phyloP scores from a whole-genome alignment of 1,140 invertebrate species.

The Pseudomyrmex gracilis region DNA sequence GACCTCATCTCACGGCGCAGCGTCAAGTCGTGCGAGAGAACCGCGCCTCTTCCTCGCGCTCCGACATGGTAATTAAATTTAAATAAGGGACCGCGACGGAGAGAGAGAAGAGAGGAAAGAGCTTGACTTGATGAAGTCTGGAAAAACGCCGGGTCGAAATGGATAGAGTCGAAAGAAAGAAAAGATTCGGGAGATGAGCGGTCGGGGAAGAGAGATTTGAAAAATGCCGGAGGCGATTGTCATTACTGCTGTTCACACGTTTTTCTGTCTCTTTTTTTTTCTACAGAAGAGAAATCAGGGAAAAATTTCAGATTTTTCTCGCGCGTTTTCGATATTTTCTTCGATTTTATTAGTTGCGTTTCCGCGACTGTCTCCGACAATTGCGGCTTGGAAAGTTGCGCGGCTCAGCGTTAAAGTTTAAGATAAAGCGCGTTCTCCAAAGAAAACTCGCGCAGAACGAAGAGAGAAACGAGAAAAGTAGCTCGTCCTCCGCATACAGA shows the following conservation, averaged over 20 bases:
- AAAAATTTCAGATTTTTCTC: constrained; percentile 6
- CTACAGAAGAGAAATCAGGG: background rate
- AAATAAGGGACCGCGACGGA: constrained; percentile 41
- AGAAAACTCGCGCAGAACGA: background rate
- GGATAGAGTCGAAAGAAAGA: constrained; percentile 1
- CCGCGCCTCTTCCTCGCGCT: background rate
- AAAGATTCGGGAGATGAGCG: constrained; percentile 3
- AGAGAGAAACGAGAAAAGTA: constrained; percentile 7
- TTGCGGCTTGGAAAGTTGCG: background rate
- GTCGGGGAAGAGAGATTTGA: constrained; percentile 20
- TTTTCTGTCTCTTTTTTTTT: constrained; percentile 17
- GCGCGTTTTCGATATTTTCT: background rate
- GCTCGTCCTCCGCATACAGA: constrained; percentile 13
- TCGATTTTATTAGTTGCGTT: background rate
- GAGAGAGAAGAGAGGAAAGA: constrained; percentile 12
- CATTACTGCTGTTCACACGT: background rate
- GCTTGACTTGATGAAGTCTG: constrained; percentile 15
- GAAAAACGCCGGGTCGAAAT: constrained; percentile 23
- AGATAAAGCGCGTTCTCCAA: constrained; percentile 16
- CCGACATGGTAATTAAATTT: constrained; percentile 46
- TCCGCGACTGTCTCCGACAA: background rate
- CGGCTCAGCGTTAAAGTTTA: background rate
- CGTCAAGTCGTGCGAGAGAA: background rate
- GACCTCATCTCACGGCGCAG: constrained; percentile 16
- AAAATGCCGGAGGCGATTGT: constrained; percentile 12